Evolutionary conservation across 2,797 vertebrate species (phyloP), one percentile per base, ranked within the genome.

Genomic region (Cichlasoma orientale): DNA sequence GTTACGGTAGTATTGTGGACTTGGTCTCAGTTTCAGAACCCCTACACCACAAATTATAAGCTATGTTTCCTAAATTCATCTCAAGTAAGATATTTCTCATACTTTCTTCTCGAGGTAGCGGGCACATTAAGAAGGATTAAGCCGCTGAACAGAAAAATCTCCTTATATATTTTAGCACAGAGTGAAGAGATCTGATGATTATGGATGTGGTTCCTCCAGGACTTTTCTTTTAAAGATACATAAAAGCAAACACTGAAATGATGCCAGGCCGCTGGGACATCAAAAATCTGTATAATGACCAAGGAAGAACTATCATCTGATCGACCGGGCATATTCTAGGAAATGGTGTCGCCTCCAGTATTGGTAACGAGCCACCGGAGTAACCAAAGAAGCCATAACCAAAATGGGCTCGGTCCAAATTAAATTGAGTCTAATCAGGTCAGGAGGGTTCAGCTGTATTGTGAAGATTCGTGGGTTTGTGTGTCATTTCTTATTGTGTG

Each of bases 51-150:
- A 12, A 33, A 58, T 58, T 58, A 33, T 58, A 38, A 56, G 54
- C 21, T 72, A 25, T 23, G 12, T 71, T 13, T 38, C 36, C 11
- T 44, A 29, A 4, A 27, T 1, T 3, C 29, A 57, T 27, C 56
- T 19, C 27, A 56, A 57, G 4, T 57, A 31, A 29, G 33, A 47
- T 16, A 56, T 50, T 53, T 74, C 16, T 73, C 38, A 56, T 41
- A 41, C 38, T 29, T 11, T 18, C 78, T 74, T 66, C 38, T 21
- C 55, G 27, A 74, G 58, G 56, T 75, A 80, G 52, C 27, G 14
- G 63, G 44, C n/a, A 56, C 9, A 82, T 56, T 71, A 53, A 78
- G 31, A 23, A 71, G 27, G 4, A 69, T 74, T 73, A 59, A 58
- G 73, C 80, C 54, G 72, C 27, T 66, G 56, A 56, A 58, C 14